phyloP scores from a whole-genome alignment of 1,140 invertebrate genomes.

The Metaphire vulgaris region DNA sequence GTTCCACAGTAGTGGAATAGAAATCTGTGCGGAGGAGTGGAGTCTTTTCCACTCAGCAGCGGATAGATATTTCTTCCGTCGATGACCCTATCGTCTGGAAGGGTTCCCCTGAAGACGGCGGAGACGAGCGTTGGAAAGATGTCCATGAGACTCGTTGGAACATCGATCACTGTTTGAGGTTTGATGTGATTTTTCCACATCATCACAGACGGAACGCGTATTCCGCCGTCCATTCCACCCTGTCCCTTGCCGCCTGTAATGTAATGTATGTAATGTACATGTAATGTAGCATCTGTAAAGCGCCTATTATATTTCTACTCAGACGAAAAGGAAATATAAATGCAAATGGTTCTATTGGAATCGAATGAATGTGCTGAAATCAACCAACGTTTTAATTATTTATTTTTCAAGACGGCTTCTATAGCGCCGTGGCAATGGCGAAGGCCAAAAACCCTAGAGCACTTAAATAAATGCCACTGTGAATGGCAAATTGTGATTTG shows the following conservation, averaged over 20 bases:
- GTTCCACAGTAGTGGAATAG: conserved; percentile 46
- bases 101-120: conserved; percentile 29
- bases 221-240: conserved; percentile 52
- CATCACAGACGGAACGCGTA: conserved; percentile 50
- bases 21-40: conserved; percentile 39
- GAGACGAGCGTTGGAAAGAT: conserved; percentile 49
- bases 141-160: conserved; percentile 51
- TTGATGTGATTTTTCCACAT: conserved; percentile 43
- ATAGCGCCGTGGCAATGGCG: too few species aligned
- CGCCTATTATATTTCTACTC: too few species aligned
- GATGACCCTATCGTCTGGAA: conserved; percentile 34
- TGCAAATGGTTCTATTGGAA: background rate
- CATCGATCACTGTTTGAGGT: conserved; percentile 35
- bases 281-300: too few species aligned
- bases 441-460: too few species aligned
- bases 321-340: too few species aligned
- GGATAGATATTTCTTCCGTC: conserved; percentile 44
- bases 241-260: conserved; percentile 54
- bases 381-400: too few species aligned
- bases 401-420: too few species aligned
- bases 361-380: background rate
- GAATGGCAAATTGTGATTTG: too few species aligned
- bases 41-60: conserved; percentile 33
- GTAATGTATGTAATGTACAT: too few species aligned
- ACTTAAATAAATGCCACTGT: too few species aligned